phyloP scores from a whole-genome alignment of 2,113 vertebrate genomes.

The Sander vitreus region DNA sequence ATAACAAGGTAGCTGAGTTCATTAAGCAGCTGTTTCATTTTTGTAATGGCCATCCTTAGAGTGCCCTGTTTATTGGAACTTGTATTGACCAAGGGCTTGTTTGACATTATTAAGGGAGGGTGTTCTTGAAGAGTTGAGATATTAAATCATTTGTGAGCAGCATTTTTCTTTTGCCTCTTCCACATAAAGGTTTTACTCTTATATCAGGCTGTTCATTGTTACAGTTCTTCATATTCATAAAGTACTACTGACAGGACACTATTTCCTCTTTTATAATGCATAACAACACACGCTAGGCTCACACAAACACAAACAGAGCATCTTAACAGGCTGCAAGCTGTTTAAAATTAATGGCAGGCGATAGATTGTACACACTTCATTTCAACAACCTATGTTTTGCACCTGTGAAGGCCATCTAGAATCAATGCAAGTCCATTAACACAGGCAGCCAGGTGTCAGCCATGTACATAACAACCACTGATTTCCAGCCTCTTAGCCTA shows the following conservation, averaged over 20 bases:
- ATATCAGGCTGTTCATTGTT: slow-evolving; percentile 24
- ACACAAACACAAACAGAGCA: slow-evolving; percentile 53
- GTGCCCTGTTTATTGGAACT: slow-evolving; percentile 54
- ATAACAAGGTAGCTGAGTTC: slow-evolving; percentile 67
- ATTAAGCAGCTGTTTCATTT: slow-evolving; percentile 73
- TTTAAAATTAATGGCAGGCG: slow-evolving; percentile 61
- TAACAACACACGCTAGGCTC: slow-evolving; percentile 28
- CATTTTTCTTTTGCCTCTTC: slow-evolving; percentile 18
- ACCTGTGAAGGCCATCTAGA: slow-evolving; percentile 64
- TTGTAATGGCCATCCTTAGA: slow-evolving; percentile 68
- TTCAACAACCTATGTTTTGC: slow-evolving; percentile 55
- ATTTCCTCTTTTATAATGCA: slow-evolving; percentile 36
- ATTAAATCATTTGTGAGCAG: slow-evolving; percentile 27
- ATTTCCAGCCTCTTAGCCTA: slow-evolving; percentile 66
- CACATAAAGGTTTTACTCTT: slow-evolving; percentile 27
- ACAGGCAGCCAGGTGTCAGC: slow-evolving; percentile 69
- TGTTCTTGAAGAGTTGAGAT: slow-evolving; percentile 16
- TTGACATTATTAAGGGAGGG: slow-evolving; percentile 45
- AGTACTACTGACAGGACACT: slow-evolving; percentile 29
- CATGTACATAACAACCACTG: slow-evolving; percentile 57
- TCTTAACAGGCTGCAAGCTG: slow-evolving; percentile 36
- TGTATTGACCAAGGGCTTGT: slow-evolving; percentile 59
- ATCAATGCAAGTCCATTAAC: slow-evolving; percentile 76
- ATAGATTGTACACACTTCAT: slow-evolving; percentile 61
- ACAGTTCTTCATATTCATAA: slow-evolving; percentile 31